phyloP scores from a whole-genome alignment of 2,888 invertebrate species.

The Drosophila barbarae region DNA sequence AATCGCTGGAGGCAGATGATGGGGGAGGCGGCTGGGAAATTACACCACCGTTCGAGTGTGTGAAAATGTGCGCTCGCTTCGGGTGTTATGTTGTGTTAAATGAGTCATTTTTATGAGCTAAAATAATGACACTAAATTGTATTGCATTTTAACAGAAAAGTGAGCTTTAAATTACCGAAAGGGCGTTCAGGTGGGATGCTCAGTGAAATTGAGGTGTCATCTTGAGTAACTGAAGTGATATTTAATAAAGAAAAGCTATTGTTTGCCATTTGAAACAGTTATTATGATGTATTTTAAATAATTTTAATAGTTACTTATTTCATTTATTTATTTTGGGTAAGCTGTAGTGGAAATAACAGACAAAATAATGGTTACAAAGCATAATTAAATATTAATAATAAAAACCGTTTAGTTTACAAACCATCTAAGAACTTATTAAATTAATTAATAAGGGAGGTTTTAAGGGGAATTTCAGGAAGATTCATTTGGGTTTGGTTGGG shows the following conservation, averaged over 20 bases:
- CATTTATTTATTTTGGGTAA: no score
- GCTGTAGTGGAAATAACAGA: no score
- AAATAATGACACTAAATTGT: conserved; percentile 11
- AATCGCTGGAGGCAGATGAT: conserved; percentile 23
- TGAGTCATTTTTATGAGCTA: conserved; percentile 1
- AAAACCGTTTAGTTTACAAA: neutral
- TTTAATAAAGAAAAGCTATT: neutral
- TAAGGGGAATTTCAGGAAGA: neutral
- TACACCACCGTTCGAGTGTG: conserved; percentile 26
- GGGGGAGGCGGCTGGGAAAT: conserved; percentile 16
- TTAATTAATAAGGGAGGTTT: neutral
- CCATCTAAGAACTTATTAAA: neutral
- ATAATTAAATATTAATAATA: no score
- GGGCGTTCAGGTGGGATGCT: neutral
- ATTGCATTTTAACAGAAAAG: neutral
- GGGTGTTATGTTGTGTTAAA: conserved; percentile 6
- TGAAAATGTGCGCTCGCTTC: conserved; percentile 21
- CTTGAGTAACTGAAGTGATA: neutral
- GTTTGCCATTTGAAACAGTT: neutral
- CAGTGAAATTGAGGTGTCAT: neutral
- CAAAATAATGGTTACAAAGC: no score
- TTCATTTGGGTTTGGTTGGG: no score
- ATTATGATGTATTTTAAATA: neutral
- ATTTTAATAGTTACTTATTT: neutral
- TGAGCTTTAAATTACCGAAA: neutral